Base-by-base conservation (phyloP, 2,113 vertebrate genomes). In the Falcunculus frontatus region DNA sequence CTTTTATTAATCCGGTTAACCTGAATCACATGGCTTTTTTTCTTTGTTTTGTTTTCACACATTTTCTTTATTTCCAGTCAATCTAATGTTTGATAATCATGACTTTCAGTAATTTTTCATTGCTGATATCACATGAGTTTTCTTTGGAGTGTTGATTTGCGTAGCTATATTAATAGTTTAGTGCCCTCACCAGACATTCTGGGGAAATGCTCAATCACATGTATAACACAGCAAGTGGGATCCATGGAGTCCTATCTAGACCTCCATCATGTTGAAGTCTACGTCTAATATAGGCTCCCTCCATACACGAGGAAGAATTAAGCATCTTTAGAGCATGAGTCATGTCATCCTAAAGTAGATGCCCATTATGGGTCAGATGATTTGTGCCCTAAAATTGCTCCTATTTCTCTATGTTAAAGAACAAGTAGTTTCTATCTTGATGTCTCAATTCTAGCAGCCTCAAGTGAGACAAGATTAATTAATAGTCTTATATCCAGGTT, bases 281-380 rank as follows among this genome's bases (percentile, higher is more conserved):
- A 70, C 47, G 87, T 89, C 93, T 93, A 93, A 97, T 95, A 96
- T 84, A 92, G 95, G 86, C 76, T 92, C 12, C 33, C 69, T 92
- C 87, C 76, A 83, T 92, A 93, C 73, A 95, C 2, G 4, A 88
- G 44, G 32, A 63, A 95, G 84, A 96, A 95, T 92, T 90, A 91
- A 84, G 68, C 93, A 91, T 96, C 94, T 95, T 92, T 93, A 95
- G 81, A 56, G 17, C 68, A 47, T 97, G 96, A 97, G 91, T 96
- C 91, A 86, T 72, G 56, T 68, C 76, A 91, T 95, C 91, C 89
- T 87, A 84, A 95, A 96, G 95, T 89, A 88, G 93, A 93, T 4
- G 9, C 44, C 80, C 90, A 57, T 89, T 93, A 89, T 75, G 89
- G 95, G 89, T 92, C 96, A 84, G 85, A 77, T 93, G 80, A 93